Conservation (phyloP, 2,888 invertebrate species). For the Eupithecia centaureata region DNA sequence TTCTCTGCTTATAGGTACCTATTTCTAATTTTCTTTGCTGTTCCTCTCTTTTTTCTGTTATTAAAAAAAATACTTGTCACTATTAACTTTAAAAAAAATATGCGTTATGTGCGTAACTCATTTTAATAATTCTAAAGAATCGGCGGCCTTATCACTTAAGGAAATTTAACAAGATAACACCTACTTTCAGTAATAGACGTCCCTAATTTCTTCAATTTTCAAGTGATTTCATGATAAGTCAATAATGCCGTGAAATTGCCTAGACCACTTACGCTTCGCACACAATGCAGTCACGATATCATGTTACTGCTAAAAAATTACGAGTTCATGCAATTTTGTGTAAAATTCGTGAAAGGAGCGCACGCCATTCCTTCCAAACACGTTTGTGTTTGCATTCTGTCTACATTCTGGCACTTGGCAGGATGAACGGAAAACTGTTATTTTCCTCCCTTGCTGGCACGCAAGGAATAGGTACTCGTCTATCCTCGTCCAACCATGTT, state of each 20-base stretch:
- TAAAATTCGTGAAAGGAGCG: conserved; percentile 29
- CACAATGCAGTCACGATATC: conserved; percentile 32
- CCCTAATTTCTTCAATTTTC: background rate
- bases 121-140: too few relatives aligned
- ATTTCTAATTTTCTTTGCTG: too few relatives aligned
- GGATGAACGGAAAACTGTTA: conserved; percentile 19
- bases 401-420: conserved; percentile 38
- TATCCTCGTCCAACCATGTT: background rate
- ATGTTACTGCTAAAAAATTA: conserved; percentile 32
- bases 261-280: conserved; percentile 11
- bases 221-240: conserved; percentile 24
- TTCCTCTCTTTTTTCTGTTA: too few relatives aligned
- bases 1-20: too few relatives aligned
- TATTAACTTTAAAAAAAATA: too few relatives aligned
- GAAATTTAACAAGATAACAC: too few relatives aligned
- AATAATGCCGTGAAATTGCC: conserved; percentile 22
- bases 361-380: conserved; percentile 43
- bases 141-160: too few relatives aligned
- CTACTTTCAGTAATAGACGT: background rate
- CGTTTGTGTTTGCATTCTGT: conserved; percentile 42
- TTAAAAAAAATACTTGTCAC: too few relatives aligned
- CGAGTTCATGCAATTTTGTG: conserved; percentile 33
- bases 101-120: too few relatives aligned
- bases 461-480: conserved; percentile 15
- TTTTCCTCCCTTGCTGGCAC: conserved; percentile 10